These are phyloP conservation scores for Peromyscus nudipes DNA, from an alignment of 2,797 vertebrate species.

Conservation along the genomic window DNA sequence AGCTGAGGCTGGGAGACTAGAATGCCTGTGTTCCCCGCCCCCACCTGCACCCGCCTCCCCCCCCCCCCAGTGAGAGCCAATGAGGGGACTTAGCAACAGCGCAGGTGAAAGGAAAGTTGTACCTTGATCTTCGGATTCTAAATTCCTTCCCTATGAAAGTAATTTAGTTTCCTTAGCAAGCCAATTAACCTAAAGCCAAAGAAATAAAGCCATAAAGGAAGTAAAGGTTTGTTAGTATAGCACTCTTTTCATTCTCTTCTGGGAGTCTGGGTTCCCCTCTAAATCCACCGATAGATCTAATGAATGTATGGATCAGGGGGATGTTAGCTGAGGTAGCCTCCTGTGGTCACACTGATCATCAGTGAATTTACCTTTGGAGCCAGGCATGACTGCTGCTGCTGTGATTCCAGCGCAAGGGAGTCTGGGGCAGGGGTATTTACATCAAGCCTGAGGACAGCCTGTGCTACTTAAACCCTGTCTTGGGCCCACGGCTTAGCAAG, in stretches of 20 bases:
- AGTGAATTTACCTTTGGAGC: constrained; percentile 45
- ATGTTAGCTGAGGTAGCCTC: neutral
- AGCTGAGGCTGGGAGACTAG: neutral
- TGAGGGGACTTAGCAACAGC: neutral
- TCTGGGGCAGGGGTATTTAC: neutral
- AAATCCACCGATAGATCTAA: neutral
- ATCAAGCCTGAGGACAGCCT: neutral
- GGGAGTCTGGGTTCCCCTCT: neutral
- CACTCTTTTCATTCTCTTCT: neutral
- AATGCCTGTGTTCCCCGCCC: too few species aligned
- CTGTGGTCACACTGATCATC: neutral
- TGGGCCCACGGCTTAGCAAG: neutral
- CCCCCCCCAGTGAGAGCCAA: neutral
- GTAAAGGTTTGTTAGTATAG: neutral
- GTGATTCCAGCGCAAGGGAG: too few species aligned
- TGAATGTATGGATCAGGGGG: neutral
- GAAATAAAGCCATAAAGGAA: neutral
- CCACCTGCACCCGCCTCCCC: neutral
- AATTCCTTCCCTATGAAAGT: neutral
- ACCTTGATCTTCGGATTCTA: neutral
- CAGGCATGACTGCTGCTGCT: neutral
- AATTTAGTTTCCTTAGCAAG: constrained; percentile 7
- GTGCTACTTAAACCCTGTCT: neutral
- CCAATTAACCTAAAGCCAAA: neutral
- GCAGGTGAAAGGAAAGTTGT: neutral